Evolutionary conservation across 2,797 vertebrate genomes (phyloP).

Genomic region (Tenualosa ilisha): DNA sequence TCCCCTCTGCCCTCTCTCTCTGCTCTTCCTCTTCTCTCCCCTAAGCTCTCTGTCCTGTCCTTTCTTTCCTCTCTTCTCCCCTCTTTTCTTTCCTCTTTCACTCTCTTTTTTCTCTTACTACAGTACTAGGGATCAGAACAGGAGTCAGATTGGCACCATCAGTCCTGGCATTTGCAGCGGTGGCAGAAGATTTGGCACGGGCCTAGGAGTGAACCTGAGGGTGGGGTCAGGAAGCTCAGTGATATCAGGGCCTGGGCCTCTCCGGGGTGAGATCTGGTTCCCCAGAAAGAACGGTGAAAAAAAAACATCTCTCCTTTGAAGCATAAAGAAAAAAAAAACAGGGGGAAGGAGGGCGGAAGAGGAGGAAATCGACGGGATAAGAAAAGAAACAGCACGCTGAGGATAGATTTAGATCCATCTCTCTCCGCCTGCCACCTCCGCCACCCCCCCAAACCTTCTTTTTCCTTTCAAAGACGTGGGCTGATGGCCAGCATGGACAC

Average conservation of each 20-base stretch:
- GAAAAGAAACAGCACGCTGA: constrained; percentile 37
- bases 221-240: constrained; percentile 51
- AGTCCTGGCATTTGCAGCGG: background rate
- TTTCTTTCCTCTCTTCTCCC: background rate
- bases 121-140: background rate
- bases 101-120: background rate
- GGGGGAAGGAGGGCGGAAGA: constrained; percentile 26
- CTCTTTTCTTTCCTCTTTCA: background rate
- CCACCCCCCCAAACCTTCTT: background rate
- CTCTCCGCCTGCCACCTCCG: background rate
- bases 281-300: background rate
- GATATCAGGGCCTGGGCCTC: constrained; percentile 48
- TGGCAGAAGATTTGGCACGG: background rate
- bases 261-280: constrained; percentile 53
- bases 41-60: background rate
- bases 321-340: constrained; percentile 20
- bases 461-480: background rate
- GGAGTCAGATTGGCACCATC: constrained; percentile 1
- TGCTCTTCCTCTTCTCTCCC: background rate
- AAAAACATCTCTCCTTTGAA: constrained; percentile 46
- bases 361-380: constrained; percentile 41
- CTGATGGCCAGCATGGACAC: constrained; percentile 2
- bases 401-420: constrained; percentile 35
- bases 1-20: background rate
- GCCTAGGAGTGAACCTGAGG: constrained; percentile 18